Evolutionary conservation across 2,888 invertebrate species (phyloP).

Genomic region (Norana najaformis): DNA sequence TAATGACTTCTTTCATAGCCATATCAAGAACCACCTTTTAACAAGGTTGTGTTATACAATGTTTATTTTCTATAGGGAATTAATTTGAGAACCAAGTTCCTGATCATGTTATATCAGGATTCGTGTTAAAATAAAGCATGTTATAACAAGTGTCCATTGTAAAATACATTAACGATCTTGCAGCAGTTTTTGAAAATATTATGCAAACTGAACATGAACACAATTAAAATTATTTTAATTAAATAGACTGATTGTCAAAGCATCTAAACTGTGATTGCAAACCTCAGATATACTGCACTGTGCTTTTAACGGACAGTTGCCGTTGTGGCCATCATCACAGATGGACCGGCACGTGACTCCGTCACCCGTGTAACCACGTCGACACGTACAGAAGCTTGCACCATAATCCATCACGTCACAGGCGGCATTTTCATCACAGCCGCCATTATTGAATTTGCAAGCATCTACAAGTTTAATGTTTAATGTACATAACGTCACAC

Average conservation of each 20-base stretch:
- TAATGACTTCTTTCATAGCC: too few species aligned
- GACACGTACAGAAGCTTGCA: neutral
- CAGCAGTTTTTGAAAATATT: neutral
- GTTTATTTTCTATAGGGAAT: too few species aligned
- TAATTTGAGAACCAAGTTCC: too few species aligned
- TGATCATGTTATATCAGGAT: too few species aligned
- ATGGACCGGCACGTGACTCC: slow-evolving; percentile 8
- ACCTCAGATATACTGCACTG: neutral
- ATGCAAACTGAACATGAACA: neutral
- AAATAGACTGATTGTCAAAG: too few species aligned
- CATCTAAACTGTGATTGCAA: neutral
- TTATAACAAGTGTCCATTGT: too few species aligned
- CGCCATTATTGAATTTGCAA: slow-evolving; percentile 31
- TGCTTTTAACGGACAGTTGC: neutral
- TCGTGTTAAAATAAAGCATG: too few species aligned
- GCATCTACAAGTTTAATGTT: neutral
- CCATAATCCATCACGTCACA: slow-evolving; percentile 3
- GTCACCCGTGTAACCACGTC: slow-evolving; percentile 18
- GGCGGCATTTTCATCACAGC: neutral
- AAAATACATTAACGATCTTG: neutral
- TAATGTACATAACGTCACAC: slow-evolving; percentile 6
- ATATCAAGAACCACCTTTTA: too few species aligned
- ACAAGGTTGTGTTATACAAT: too few species aligned
- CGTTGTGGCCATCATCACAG: slow-evolving; percentile 18
- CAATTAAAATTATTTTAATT: slow-evolving; percentile 13